Base-by-base conservation (phyloP, 2,113 vertebrate genomes). In the Beaufortia kweichowensis region DNA sequence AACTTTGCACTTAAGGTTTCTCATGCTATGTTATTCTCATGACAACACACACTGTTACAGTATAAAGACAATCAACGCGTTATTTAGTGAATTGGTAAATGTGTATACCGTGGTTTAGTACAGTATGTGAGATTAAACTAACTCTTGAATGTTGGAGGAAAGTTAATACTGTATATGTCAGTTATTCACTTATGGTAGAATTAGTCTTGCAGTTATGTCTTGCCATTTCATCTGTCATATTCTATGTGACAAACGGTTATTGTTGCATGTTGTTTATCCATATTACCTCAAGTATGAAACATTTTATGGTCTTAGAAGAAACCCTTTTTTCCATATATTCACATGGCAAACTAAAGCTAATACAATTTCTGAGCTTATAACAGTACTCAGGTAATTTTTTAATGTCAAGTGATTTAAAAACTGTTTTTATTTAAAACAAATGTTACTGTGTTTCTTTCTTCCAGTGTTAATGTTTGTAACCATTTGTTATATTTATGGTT, bases 41-140 rank as follows among this genome's bases (percentile, higher is more conserved):
- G 53, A 66, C 56, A 61, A 61, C 15, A 23, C n/a, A n/a, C 62
- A 74, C 63, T 62, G 46, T 50, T 69, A 63, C 23, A 24, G n/a
- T n/a, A n/a, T n/a, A n/a, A n/a, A 59, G 80, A 79, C 76, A 79
- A 82, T 82, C 80, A 53, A n/a, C n/a, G 56, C 62, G 46, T 59
- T 35, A 69, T 57, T 46, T 29, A 31, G 50, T 75, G 4, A 74
- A 61, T 33, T 53, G 2, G 55, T 39, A 9, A 14, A 21, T 28
- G 2, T 59, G n/a, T 29, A 17, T 31, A 23, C 19, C 23, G 12
- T 64, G 24, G 50, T 33, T 48, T 5, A 64, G 26, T 48, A 9
- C 19, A 48, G 21, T 23, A 21, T 33, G 31, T 33, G 17, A n/a
- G 43, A 46, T 46, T 17, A 46, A 39, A 39, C 2, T 68, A 50